These are phyloP conservation scores for Dromas ardeola DNA, from an alignment of 2,113 vertebrate genomes.

Conservation along the genomic window DNA sequence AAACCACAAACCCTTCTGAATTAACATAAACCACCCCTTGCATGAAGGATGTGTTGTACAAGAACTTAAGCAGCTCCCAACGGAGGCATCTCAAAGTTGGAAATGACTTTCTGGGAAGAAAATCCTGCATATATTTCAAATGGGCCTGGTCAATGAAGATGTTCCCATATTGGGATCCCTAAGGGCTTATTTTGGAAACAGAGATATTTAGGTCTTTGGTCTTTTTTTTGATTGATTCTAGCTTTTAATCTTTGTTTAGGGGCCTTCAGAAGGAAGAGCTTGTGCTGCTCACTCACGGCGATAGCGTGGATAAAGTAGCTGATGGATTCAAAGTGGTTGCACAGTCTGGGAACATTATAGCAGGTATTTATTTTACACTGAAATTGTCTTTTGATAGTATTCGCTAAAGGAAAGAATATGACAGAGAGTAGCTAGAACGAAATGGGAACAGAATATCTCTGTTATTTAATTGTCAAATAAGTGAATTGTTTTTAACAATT, in stretches of 20 bases:
- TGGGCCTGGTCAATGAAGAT: fast-evolving
- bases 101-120: not conserved
- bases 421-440: not conserved
- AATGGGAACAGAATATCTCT: not conserved
- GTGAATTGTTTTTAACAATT: not conserved
- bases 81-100: not conserved
- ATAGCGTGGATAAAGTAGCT: constrained; percentile 98
- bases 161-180: not conserved
- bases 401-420: not conserved
- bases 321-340: constrained; percentile 98
- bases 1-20: too few species aligned
- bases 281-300: constrained; percentile 95
- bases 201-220: not conserved
- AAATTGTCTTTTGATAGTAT: not conserved
- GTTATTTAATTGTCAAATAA: not conserved
- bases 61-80: fast-evolving
- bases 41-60: not conserved
- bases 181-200: not conserved
- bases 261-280: constrained; percentile 97
- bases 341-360: constrained; percentile 94
- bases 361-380: constrained; percentile 79
- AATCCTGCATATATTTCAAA: not conserved
- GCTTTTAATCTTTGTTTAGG: constrained; percentile 69
- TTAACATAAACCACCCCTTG: not conserved
- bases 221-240: not conserved